Base-by-base conservation (phyloP, 2,797 vertebrate genomes). In the Darevskia mixta region DNA sequence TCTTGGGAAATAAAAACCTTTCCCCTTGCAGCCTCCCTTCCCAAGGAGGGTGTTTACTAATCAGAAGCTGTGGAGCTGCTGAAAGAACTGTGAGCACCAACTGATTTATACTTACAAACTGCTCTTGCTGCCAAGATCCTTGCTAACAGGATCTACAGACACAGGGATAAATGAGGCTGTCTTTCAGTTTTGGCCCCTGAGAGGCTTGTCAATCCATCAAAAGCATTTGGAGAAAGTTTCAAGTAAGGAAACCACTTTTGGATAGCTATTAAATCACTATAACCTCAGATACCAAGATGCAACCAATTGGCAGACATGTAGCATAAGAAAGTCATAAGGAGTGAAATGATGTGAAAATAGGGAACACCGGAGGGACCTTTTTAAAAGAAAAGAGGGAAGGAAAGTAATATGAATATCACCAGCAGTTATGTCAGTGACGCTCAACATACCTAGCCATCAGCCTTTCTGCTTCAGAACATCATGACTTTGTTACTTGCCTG, bases 281-380 rank as follows among this genome's bases (percentile, higher is more conserved):
- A 0, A 25, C 38, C 79, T 82, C 72, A 32, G 27, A 83, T 27
- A 86, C 58, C 81, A 35, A 85, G 85, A 87, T 82, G 49, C 4
- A 5, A 4, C 17, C 72, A 20, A 73, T 89, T 67, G 86, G 69
- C 86, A 86, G 86, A 87, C 32, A 29, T n/a, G 41, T 17, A 25
- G 85, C 64, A 86, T 86, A 87, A 92, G 94, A 85, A 92, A 91
- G 88, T 86, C 76, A 93, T 83, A 66, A 91, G 91, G 66, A 72
- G 71, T 41, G 41, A 49, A 83, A 66, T 1, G 23, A 83, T 82
- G 87, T 78, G 85, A 76, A 88, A 88, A 91, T 0, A 72, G 90
- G 81, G 64, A 29, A 38, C 69, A 87, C 27, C 2, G 5, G 35
- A 41, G 67, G 15, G 69, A 43, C n/a, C n/a, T 11, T 45, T 49